These are phyloP conservation scores for Ciona savignyi DNA, from an alignment of 23 tunicate genomes.

Conservation along the genomic window DNA sequence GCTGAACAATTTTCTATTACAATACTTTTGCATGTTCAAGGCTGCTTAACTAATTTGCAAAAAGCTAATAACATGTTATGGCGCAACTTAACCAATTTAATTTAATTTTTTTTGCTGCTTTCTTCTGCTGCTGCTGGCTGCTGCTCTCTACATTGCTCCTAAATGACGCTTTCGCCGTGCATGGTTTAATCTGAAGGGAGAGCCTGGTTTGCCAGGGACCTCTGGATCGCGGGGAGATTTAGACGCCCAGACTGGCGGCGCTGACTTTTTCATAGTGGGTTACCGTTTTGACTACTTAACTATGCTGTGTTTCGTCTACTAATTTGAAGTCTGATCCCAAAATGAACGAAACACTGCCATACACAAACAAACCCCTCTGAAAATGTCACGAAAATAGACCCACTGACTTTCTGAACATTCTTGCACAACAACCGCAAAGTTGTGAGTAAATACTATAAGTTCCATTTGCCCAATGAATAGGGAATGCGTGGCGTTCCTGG, in stretches of 20 bases:
- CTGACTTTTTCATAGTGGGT: slow-evolving; percentile 14
- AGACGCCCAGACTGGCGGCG: slow-evolving; percentile 12
- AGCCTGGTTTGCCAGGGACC: slow-evolving; percentile 9
- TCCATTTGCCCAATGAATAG: background rate
- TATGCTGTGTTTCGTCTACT: too few species aligned
- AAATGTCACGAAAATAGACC: background rate
- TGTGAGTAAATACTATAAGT: background rate
- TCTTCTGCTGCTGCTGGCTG: slow-evolving; percentile 7
- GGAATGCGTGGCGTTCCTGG: slow-evolving; percentile 47
- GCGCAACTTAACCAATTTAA: too few species aligned
- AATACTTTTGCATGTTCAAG: too few species aligned
- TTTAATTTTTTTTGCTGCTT: too few species aligned
- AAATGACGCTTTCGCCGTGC: slow-evolving; percentile 11
- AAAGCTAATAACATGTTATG: too few species aligned
- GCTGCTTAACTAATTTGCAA: too few species aligned
- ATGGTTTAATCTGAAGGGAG: slow-evolving; percentile 18
- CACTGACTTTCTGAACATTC: background rate
- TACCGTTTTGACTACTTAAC: background rate
- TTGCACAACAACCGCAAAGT: background rate
- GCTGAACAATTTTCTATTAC: too few species aligned
- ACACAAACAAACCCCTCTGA: background rate
- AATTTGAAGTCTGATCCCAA: too few species aligned
- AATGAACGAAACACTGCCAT: too few species aligned
- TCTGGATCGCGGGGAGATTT: slow-evolving; percentile 13
- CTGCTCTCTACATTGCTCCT: slow-evolving; percentile 20